phyloP scores from a whole-genome alignment of 2,113 vertebrate genomes.

The Eolophus roseicapilla region DNA sequence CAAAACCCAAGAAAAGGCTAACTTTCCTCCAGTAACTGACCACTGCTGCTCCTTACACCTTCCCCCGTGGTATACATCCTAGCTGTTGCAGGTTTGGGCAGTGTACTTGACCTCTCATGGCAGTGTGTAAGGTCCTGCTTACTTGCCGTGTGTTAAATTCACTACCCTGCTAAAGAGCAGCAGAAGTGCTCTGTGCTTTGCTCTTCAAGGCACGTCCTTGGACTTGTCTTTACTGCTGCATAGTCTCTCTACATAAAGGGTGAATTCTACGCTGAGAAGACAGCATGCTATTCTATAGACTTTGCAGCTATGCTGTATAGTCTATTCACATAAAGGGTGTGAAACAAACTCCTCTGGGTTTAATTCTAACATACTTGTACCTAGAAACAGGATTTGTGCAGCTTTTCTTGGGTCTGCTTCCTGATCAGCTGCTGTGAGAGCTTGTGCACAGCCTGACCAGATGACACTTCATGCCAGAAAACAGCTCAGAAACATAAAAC shows the following conservation, averaged over 20 bases:
- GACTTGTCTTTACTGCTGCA: neutral
- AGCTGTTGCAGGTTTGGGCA: neutral
- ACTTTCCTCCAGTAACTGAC: neutral
- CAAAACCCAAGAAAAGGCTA: neutral
- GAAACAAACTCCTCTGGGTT: neutral
- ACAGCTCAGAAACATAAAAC: neutral
- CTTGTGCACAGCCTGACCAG: neutral
- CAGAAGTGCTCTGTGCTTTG: neutral
- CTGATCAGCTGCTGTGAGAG: neutral
- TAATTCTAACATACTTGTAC: neutral
- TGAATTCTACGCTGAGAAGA: neutral
- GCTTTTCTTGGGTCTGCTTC: neutral
- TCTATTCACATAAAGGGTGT: neutral
- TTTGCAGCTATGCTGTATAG: too few species aligned
- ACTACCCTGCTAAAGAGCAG: neutral
- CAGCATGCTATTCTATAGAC: too few species aligned
- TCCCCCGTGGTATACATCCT: fast-evolving
- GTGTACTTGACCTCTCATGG: neutral
- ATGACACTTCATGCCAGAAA: neutral
- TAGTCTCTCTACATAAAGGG: neutral
- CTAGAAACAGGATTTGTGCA: neutral
- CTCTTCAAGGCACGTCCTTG: neutral
- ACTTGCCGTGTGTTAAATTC: neutral
- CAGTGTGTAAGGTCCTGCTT: neutral
- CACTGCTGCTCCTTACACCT: neutral